A percentile compares a stretch with the other conserved stretches of the same genome.
These are phyloP conservation scores for Gallirallus australis DNA, from an alignment of 2,797 vertebrate genomes.

Conservation along the genomic window DNA sequence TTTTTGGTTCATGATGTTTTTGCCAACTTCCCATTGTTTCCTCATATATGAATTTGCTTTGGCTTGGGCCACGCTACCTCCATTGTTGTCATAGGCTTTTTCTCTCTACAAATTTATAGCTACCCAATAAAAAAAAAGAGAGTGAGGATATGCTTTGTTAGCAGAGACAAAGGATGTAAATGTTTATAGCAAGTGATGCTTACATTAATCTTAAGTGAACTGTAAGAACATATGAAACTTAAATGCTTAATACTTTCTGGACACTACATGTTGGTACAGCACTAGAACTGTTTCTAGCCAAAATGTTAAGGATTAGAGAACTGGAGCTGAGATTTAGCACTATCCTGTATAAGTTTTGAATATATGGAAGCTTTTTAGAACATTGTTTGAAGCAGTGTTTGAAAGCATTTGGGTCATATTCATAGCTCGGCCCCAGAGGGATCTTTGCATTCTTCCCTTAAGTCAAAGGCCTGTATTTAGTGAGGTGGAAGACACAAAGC, in stretches of 20 bases:
- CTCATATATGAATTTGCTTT: conserved; percentile 23
- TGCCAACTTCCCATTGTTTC: conserved; percentile 30
- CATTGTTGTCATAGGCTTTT: not conserved
- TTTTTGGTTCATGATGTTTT: not conserved
- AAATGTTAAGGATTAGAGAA: not conserved
- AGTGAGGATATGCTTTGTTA: conserved; percentile 23
- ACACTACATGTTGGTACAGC: not conserved
- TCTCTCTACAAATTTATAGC: conserved; percentile 16
- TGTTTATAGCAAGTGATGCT: conserved; percentile 13
- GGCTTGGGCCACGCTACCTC: not conserved
- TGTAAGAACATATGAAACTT: conserved; percentile 25
- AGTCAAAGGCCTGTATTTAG: not conserved
- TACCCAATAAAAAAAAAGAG: not conserved
- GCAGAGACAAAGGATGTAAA: conserved; percentile 32
- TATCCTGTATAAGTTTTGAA: not conserved
- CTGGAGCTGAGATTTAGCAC: not conserved
- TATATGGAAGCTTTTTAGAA: not conserved
- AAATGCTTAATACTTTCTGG: conserved; percentile 1
- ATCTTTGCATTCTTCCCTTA: not conserved
- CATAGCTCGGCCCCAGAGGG: not conserved
- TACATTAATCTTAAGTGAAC: conserved; percentile 44
- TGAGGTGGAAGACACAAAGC: not conserved
- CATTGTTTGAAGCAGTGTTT: not conserved
- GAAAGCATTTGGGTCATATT: not conserved
- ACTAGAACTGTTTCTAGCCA: not conserved